phyloP scores from a whole-genome alignment of 2,113 vertebrate genomes.

The Stercorarius parasiticus region DNA sequence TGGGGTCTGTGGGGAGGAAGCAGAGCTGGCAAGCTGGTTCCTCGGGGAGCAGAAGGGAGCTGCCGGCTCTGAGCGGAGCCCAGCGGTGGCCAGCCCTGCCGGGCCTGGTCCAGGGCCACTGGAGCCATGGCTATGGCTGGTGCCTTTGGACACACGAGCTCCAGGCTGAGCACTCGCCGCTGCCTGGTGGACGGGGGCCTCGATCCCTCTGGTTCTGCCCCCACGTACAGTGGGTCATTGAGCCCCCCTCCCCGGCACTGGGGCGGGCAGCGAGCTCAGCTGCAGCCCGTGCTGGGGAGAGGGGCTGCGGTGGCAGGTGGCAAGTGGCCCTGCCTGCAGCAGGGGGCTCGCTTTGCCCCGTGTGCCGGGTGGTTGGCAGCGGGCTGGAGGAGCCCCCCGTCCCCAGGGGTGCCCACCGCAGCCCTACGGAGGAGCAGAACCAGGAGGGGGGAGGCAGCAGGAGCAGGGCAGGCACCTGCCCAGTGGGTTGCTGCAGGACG shows the following conservation, averaged over 20 bases:
- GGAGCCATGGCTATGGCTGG: accelerated
- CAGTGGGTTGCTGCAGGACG: neutral
- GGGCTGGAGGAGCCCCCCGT: accelerated
- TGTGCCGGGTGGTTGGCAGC: accelerated
- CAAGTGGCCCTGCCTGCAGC: neutral
- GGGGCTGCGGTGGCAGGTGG: neutral
- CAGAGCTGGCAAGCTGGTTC: accelerated
- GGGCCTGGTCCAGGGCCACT: neutral
- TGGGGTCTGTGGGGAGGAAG: accelerated
- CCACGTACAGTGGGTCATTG: accelerated
- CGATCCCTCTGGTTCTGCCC: neutral
- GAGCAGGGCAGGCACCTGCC: neutral
- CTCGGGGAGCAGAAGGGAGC: neutral
- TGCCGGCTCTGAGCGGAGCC: neutral
- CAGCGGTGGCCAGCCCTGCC: too few relatives aligned
- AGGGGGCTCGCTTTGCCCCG: neutral
- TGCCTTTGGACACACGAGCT: neutral
- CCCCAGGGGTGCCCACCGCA: neutral
- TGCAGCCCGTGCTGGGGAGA: neutral
- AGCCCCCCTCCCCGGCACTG: neutral
- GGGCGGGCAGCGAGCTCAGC: neutral
- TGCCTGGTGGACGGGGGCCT: accelerated
- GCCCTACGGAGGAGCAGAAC: neutral
- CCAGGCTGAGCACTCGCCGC: neutral
- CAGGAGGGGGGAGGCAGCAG: neutral